phyloP scores from a whole-genome alignment of 92 coral and sea anemone genomes.

The Meandrina meandrites region DNA sequence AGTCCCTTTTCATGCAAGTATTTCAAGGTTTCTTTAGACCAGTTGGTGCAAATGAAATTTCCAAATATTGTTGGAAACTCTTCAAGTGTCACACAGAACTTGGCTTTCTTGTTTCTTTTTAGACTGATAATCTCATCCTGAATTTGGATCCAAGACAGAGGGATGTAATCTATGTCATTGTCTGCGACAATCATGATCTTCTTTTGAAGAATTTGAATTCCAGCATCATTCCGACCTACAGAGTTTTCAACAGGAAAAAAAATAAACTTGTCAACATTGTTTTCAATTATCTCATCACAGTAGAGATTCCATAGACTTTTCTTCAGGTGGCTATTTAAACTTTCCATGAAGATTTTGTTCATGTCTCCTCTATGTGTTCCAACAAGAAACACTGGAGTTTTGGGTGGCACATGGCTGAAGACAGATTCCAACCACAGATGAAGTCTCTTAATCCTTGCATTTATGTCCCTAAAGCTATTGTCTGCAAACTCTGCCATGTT shows the following conservation, averaged over 20 bases:
- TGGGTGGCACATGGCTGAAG: conserved; percentile 44
- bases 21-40: conserved; percentile 34
- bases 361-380: conserved; percentile 58
- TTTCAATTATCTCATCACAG: conserved; percentile 36
- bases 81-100: conserved; percentile 46
- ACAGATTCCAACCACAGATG: conserved; percentile 62
- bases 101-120: neutral
- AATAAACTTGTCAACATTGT: conserved; percentile 26
- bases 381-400: conserved; percentile 48
- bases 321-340: conserved; percentile 16
- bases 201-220: conserved; percentile 31
- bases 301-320: conserved; percentile 36
- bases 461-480: conserved; percentile 26
- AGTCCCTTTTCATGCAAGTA: conserved; percentile 60
- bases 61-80: conserved; percentile 36
- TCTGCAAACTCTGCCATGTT: conserved; percentile 31
- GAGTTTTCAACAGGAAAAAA: conserved; percentile 63
- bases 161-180: conserved; percentile 18
- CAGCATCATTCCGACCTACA: conserved; percentile 28
- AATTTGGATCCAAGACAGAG: conserved; percentile 62
- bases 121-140: conserved; percentile 48
- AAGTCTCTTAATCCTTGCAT: conserved; percentile 24
- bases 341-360: neutral
- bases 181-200: conserved; percentile 30
- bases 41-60: conserved; percentile 24